Evolutionary conservation across 2,797 vertebrate genomes (phyloP), one percentile per base, ranked within the genome.

Genomic region (Amniataba percoides): DNA sequence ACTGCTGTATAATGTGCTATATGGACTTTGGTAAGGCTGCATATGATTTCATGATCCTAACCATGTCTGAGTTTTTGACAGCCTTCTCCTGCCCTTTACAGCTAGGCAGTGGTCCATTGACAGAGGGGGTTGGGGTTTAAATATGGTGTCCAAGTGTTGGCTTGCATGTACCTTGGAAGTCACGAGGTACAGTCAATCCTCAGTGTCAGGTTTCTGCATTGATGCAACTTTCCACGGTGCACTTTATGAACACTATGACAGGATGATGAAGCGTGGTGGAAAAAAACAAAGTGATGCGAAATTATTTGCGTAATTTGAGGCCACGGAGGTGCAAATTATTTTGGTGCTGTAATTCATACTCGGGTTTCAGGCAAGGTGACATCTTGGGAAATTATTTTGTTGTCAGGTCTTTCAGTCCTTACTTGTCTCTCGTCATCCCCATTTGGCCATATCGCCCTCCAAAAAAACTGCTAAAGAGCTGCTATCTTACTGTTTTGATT

Each of bases 161-260:
- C 78, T 91, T 88, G 48, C 84, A 78, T 60, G 64, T 77, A 66
- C 63, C 43, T 83, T 81, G 78, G 51, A 81, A 76, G 77, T 88
- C 87, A 83, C 40, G 39, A 39, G 21, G 79, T 52, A 51, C 78
- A 86, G 86, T 92, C 88, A 56, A 80, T 92, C 84, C 68, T 14
- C 34, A 71, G 74, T 73, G 85, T 93, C 79, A 0, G 63, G 74
- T 93, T 91, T 94, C 90, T 87, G 78, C 83, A 73, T 81, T 66
- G 27, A 74, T 88, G 74, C 83, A 60, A 59, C 71, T 88, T 90
- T 87, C 62, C 80, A 77, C 69, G 64, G 72, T 67, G 36, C 72
- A 65, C 72, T 83, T 51, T 7, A 16, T 58, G 16, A 66, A 80
- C 59, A 46, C 55, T 2, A 0, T 53, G 49, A 40, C 51, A 19